Evolutionary conservation across 2,888 invertebrate genomes (phyloP), one percentile per base, ranked within the genome.

Genomic region (Drosophila diplacantha): DNA sequence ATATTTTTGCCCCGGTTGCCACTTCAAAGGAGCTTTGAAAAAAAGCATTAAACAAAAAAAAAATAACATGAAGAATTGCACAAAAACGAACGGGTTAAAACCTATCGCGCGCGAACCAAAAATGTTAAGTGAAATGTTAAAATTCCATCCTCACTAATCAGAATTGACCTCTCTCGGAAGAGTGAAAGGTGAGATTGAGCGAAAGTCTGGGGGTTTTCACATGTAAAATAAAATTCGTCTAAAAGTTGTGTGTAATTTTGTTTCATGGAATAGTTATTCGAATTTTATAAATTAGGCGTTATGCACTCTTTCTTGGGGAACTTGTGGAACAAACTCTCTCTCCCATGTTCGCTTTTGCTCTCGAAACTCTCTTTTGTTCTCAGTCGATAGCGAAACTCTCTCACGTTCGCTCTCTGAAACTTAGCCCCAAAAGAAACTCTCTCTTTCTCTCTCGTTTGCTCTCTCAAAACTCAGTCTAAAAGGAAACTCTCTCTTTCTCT

Each of bases 41-140:
- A 61, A 60, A 52, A 58, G 38, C n/a, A n/a, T n/a, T n/a, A 59
- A 60, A 52, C 53, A 38, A 8, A 20, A 16, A 26, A 29, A 12
- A 44, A 20, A n/a, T 16, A 35, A 6, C 9, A 51, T 32, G 38
- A 29, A 51, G 14, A 52, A 12, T 24, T 18, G 51, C 41, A 31
- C 3, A 34, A 38, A 52, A 26, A 31, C 9, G 39, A 12, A 54
- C 24, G n/a, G 24, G 41, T 41, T 43, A 37, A 63, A 51, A 22
- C 9, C 46, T 44, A 32, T 41, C 7, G 62, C 55, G 70, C 60
- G 50, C 65, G 63, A 75, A 73, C 69, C 69, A 73, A 77, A 83
- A 83, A 79, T 81, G 71, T 81, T 79, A 79, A 78, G 78, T 81
- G 78, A 82, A 78, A 78, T 78, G 83, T 81, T 78, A 70, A 82